Base-by-base conservation (phyloP, 2,113 vertebrate genomes). In the Ailuropoda melanoleuca region DNA sequence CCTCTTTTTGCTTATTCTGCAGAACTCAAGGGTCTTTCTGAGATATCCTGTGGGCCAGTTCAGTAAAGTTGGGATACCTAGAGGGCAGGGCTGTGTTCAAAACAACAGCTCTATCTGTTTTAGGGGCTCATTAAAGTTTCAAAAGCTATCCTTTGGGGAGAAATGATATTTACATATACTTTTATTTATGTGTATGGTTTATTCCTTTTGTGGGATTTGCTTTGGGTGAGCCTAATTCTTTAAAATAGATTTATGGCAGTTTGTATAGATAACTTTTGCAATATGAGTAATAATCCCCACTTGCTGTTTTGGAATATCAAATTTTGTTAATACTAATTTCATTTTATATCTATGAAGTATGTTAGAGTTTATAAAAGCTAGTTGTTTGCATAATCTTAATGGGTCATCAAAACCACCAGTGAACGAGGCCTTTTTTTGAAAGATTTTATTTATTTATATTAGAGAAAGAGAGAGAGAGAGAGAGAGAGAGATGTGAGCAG, bases 131-230 rank as follows among this genome's bases (percentile, higher is more conserved):
- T 46, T 85, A 66, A 95, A 90, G 13, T 62, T n/a, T 93, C 48
- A 46, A 53, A 64, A 92, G 6, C 37, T 48, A 77, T 14, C 10
- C 70, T 66, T 68, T 8, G 21, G 12, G 23, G 70, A 14, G 46
- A 94, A 93, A 95, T 60, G 13, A 50, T 92, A 15, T 29, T 31
- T 18, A n/a, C 1, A n/a, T 64, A 80, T 4, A 68, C 15, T 43
- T 66, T 86, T 89, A 29, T 92, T 93, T 83, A 7, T 66, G 50
- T 60, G 7, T 34, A 11, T 83, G 24, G 24, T 60, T 94, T 80
- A 90, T 88, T 68, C n/a, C n/a, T 81, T 97, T 91, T 48, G 29
- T 92, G 62, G n/a, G 14, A 81, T 96, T 95, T 88, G 17, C 14
- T 88, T 86, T 48, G 24, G 43, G 18, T 84, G 18, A 77, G 9